Conservation (phyloP, 2,113 vertebrate species). For the Cebidichthys violaceus region DNA sequence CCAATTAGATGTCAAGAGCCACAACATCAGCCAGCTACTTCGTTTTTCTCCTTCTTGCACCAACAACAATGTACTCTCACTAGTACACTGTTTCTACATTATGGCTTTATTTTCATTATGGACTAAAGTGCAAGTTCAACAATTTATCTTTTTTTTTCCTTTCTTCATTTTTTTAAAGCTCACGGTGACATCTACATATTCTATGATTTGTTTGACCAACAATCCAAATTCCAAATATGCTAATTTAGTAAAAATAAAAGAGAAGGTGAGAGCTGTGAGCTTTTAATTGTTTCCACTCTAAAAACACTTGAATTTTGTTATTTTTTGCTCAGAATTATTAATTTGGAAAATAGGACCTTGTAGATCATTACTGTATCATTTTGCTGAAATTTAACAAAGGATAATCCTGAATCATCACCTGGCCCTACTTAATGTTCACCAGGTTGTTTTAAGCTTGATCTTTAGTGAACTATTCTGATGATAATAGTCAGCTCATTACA, state of each 20-base stretch:
- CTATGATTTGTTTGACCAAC: neutral
- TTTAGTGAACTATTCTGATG: neutral
- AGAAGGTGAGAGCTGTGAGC: neutral
- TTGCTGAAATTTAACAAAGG: neutral
- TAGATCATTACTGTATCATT: conserved; percentile 15
- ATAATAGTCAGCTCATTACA: no score
- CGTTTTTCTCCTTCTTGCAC: neutral
- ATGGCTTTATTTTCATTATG: neutral
- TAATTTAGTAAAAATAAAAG: neutral
- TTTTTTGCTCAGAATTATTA: neutral
- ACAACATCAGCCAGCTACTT: conserved; percentile 11
- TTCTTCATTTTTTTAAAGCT: neutral
- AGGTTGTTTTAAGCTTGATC: neutral
- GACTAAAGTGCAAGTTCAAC: neutral
- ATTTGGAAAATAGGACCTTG: neutral
- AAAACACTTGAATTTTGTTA: neutral
- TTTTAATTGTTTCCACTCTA: neutral
- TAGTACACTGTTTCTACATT: neutral
- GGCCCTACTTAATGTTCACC: neutral
- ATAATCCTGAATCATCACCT: neutral
- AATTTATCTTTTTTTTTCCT: neutral
- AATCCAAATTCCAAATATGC: neutral
- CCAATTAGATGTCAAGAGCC: conserved; percentile 26
- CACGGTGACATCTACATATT: neutral
- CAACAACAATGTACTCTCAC: conserved; percentile 4